These are phyloP conservation scores for Ypsolopha scabrella DNA, from an alignment of 2,888 invertebrate genomes.

Conservation along the genomic window DNA sequence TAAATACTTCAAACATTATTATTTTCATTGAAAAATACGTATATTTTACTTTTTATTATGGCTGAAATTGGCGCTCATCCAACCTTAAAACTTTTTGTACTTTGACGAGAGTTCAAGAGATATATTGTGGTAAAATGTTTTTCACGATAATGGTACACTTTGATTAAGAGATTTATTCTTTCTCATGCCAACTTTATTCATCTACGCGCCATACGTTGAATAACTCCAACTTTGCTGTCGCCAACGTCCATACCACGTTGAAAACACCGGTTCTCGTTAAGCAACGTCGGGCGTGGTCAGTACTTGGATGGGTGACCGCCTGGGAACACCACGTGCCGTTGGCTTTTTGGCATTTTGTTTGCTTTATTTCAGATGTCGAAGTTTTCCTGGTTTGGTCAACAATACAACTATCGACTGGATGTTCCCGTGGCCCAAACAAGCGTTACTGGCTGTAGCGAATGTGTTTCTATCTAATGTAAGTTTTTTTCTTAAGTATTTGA, in stretches of 20 bases:
- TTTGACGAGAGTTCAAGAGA: too few relatives aligned
- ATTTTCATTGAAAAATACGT: too few relatives aligned
- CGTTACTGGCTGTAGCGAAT: constrained; percentile 87
- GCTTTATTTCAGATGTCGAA: constrained; percentile 72
- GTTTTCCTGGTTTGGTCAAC: constrained; percentile 92
- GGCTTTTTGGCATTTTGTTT: constrained; percentile 2
- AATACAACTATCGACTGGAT: constrained; percentile 95
- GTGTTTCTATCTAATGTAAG: constrained; percentile 84
- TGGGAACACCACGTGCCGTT: constrained; percentile 7
- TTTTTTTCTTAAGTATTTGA: constrained; percentile 18
- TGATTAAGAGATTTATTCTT: too few relatives aligned
- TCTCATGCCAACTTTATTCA: too few relatives aligned
- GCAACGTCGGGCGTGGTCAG: constrained; percentile 16
- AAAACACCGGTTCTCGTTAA: constrained; percentile 21
- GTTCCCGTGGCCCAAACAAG: constrained; percentile 94
- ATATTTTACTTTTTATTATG: too few relatives aligned
- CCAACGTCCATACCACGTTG: constrained; percentile 21
- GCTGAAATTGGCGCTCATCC: too few relatives aligned
- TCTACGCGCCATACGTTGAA: too few relatives aligned
- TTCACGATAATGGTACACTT: too few relatives aligned
- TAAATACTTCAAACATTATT: constrained; percentile 11
- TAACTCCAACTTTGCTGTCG: constrained; percentile 1
- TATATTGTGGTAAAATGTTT: too few relatives aligned
- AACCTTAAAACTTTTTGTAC: too few relatives aligned
- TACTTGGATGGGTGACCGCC: constrained; percentile 17